Evolutionary conservation across 2,888 invertebrate species (phyloP).

Genomic region (Allygus modestus): DNA sequence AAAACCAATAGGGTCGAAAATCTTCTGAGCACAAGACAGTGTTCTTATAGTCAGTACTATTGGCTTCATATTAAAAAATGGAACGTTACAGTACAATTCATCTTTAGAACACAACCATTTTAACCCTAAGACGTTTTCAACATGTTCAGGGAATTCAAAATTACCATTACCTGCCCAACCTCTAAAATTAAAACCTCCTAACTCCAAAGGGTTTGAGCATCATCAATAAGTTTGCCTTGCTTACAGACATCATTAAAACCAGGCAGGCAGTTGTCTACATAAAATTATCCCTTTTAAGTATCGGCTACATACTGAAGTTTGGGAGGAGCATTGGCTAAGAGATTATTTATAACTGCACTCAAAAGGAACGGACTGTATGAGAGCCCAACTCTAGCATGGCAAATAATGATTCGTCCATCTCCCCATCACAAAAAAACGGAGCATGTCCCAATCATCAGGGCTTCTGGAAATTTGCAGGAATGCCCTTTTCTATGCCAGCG

Average conservation of each 20-base stretch:
- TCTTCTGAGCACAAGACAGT: conserved; percentile 14
- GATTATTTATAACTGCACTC: not conserved
- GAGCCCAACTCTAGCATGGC: not conserved
- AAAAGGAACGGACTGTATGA: conserved; percentile 10
- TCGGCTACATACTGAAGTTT: not conserved
- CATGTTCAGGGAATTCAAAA: not conserved
- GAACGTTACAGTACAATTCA: not conserved
- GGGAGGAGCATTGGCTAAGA: not conserved
- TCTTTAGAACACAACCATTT: conserved; percentile 7
- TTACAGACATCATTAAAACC: not conserved
- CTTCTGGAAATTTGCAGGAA: conserved; percentile 51
- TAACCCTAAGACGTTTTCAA: not conserved
- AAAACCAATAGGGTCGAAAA: conserved; percentile 19
- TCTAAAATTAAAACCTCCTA: conserved; percentile 4
- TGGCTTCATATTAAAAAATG: not conserved
- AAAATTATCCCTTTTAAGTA: not conserved
- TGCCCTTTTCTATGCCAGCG: conserved; percentile 56
- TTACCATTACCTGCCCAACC: conserved; percentile 16
- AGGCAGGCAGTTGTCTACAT: not conserved
- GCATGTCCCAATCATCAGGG: conserved; percentile 46
- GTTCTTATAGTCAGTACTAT: not conserved
- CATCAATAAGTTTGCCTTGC: not conserved
- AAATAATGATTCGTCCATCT: not conserved
- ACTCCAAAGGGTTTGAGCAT: not conserved
- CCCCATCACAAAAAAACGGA: conserved; percentile 59